These are phyloP conservation scores for Furcula furcula DNA, from an alignment of 2,888 invertebrate species.

Conservation along the genomic window DNA sequence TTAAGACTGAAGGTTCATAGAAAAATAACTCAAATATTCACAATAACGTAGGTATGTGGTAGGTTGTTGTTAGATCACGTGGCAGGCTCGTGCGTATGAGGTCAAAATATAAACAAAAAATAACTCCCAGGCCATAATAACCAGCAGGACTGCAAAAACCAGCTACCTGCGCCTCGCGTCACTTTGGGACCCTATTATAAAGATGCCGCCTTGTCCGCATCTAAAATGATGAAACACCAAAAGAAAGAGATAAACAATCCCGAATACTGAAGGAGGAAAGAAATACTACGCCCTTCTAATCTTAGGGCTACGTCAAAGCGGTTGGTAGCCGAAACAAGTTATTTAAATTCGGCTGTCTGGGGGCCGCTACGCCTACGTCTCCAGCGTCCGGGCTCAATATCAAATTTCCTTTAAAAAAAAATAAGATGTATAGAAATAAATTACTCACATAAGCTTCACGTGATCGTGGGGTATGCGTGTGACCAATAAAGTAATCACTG, in stretches of 20 bases:
- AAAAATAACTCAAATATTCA: too few relatives aligned
- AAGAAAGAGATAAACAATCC: slow-evolving; percentile 50
- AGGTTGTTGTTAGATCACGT: slow-evolving; percentile 44
- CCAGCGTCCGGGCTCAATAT: slow-evolving; percentile 24
- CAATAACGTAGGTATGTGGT: too few relatives aligned
- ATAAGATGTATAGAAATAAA: slow-evolving; percentile 50
- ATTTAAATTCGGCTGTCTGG: slow-evolving; percentile 66
- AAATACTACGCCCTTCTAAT: slow-evolving; percentile 46
- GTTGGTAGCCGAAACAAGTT: slow-evolving; percentile 72
- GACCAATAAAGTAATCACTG: slow-evolving; percentile 77
- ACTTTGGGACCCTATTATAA: slow-evolving; percentile 50
- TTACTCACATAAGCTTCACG: slow-evolving; percentile 47
- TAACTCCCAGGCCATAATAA: slow-evolving; percentile 53
- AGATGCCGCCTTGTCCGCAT: slow-evolving; percentile 41
- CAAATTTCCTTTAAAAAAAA: slow-evolving; percentile 30
- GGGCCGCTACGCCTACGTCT: slow-evolving; percentile 52
- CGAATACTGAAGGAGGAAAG: slow-evolving; percentile 43
- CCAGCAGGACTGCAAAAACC: slow-evolving; percentile 66
- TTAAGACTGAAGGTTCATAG: too few relatives aligned
- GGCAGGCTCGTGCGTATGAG: slow-evolving; percentile 54
- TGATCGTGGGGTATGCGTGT: slow-evolving; percentile 50
- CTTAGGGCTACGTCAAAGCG: slow-evolving; percentile 65
- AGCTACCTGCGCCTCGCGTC: slow-evolving; percentile 66
- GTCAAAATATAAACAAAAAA: slow-evolving; percentile 54
- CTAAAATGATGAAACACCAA: slow-evolving; percentile 47